These are phyloP conservation scores for Druceiella hillmani DNA, from an alignment of 2,888 invertebrate genomes.

Conservation along the genomic window DNA sequence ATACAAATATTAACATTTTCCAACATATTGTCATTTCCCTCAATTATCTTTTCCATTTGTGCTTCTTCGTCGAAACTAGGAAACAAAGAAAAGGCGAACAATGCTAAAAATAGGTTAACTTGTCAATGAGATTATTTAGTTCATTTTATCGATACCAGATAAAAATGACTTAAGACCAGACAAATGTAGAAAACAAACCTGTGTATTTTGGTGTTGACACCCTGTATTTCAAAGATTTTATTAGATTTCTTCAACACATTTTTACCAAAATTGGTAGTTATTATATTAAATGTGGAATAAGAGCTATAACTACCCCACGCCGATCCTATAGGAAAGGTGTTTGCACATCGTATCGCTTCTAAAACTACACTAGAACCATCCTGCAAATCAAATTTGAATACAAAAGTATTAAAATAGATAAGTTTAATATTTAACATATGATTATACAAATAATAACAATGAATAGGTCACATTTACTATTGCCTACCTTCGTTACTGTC, in stretches of 20 bases:
- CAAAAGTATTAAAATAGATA: no score
- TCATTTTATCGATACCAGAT: no score
- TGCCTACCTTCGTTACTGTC: slow-evolving; percentile 36
- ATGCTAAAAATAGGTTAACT: slow-evolving; percentile 52
- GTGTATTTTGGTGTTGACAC: no score
- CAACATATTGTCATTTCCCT: slow-evolving; percentile 77
- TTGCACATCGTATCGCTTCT: slow-evolving; percentile 64
- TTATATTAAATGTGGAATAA: slow-evolving; percentile 66
- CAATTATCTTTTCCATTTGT: slow-evolving; percentile 70
- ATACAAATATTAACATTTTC: slow-evolving; percentile 73
- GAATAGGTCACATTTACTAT: no score
- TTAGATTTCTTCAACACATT: slow-evolving; percentile 57
- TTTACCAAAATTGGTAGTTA: slow-evolving; percentile 58
- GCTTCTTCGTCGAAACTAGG: slow-evolving; percentile 52
- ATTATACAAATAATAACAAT: no score
- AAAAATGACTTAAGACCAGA: no score
- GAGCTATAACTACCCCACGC: slow-evolving; percentile 71
- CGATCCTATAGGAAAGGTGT: slow-evolving; percentile 63
- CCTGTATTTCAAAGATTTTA: slow-evolving; percentile 49
- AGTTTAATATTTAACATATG: no score
- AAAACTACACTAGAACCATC: slow-evolving; percentile 60
- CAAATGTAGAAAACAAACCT: no score
- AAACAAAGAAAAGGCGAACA: slow-evolving; percentile 31
- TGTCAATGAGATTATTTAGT: no score
- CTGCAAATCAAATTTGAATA: slow-evolving; percentile 38